A percentile compares a stretch with the other conserved stretches of the same genome.
Conservation (phyloP, 2,797 vertebrate genomes). For the Champsocephalus esox region DNA sequence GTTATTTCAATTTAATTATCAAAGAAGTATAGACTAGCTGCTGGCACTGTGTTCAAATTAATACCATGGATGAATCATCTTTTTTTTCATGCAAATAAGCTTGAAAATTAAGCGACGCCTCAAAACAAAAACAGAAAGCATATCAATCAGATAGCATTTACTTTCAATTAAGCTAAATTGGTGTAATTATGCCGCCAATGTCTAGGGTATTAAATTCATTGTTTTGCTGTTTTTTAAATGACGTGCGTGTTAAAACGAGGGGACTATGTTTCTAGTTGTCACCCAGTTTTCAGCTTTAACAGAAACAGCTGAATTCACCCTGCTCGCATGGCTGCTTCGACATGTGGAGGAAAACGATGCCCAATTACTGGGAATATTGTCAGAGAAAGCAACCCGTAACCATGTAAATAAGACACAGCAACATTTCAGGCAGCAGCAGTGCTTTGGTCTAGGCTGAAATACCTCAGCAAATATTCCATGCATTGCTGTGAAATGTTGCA, state of each 20-base stretch:
- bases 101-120: conserved; percentile 60
- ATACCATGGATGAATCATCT: conserved; percentile 57
- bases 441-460: not conserved
- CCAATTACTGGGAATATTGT: conserved; percentile 26
- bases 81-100: conserved; percentile 63
- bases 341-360: conserved; percentile 36
- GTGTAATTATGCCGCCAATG: conserved; percentile 57
- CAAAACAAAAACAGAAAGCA: conserved; percentile 60
- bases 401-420: conserved; percentile 17
- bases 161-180: conserved; percentile 65
- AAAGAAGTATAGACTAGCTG: conserved; percentile 45
- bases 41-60: conserved; percentile 60
- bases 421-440: not conserved
- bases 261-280: conserved; percentile 49
- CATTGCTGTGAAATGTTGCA: conserved; percentile 1
- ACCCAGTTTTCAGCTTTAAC: conserved; percentile 51
- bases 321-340: conserved; percentile 52
- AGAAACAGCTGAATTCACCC: conserved; percentile 46
- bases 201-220: conserved; percentile 53
- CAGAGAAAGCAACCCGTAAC: conserved; percentile 18
- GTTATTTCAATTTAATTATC: conserved; percentile 26
- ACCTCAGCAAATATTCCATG: not conserved
- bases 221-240: conserved; percentile 32
- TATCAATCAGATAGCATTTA: conserved; percentile 63
- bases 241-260: conserved; percentile 40